These are phyloP conservation scores for Camponotus pennsylvanicus DNA, from an alignment of 1,140 invertebrate species.

Conservation along the genomic window DNA sequence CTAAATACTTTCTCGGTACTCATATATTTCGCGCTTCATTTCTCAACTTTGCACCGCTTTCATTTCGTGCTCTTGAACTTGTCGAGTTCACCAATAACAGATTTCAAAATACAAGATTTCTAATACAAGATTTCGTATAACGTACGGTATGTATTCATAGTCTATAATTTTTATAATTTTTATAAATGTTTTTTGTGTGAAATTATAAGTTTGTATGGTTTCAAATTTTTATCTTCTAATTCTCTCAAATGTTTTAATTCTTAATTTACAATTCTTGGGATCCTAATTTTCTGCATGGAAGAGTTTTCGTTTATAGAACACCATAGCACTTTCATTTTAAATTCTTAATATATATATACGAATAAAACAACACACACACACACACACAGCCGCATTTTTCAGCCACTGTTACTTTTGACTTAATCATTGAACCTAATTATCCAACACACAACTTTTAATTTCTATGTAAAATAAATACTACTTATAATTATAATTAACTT, in stretches of 20 bases:
- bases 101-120: neutral
- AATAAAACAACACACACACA: neutral
- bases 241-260: too few species aligned
- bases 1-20: slow-evolving; percentile 45
- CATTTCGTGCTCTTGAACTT: slow-evolving; percentile 8
- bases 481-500: neutral
- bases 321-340: neutral
- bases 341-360: neutral
- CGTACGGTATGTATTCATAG: neutral
- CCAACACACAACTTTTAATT: neutral
- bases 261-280: too few species aligned
- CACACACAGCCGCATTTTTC: neutral
- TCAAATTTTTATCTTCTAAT: neutral
- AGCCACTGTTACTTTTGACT: neutral
- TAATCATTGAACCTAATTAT: too few species aligned
- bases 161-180: neutral
- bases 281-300: too few species aligned
- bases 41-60: slow-evolving; percentile 43
- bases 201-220: neutral
- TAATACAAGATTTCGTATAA: neutral
- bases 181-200: neutral
- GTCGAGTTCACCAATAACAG: neutral
- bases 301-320: neutral
- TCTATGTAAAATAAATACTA: neutral
- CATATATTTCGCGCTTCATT: slow-evolving; percentile 40